These are phyloP conservation scores for Brachyptera risi DNA, from an alignment of 2,888 invertebrate species.

Conservation along the genomic window DNA sequence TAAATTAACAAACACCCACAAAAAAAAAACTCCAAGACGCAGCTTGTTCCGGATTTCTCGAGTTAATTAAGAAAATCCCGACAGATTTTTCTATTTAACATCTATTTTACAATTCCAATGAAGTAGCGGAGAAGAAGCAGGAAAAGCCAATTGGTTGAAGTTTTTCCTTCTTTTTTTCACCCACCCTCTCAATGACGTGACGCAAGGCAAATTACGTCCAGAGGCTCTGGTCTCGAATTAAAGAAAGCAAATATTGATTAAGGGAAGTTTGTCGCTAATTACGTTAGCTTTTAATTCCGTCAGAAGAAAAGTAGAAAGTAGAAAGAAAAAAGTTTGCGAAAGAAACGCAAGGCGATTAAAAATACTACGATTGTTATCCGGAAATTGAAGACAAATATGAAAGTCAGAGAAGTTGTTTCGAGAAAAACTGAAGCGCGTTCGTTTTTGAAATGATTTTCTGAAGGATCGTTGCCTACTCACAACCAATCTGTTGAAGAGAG, in stretches of 20 bases:
- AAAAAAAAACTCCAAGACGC: too few relatives aligned
- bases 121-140: not conserved
- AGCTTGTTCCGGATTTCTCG: too few relatives aligned
- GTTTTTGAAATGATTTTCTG: too few relatives aligned
- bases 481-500: not conserved
- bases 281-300: constrained; percentile 9
- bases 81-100: constrained; percentile 15
- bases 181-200: not conserved
- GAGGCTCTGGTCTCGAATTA: not conserved
- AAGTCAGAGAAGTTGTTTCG: not conserved
- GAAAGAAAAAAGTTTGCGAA: too few relatives aligned
- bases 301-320: too few relatives aligned
- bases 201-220: not conserved
- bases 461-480: too few relatives aligned
- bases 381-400: not conserved
- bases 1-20: not conserved
- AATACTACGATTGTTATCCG: too few relatives aligned
- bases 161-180: not conserved
- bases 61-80: constrained; percentile 17
- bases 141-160: not conserved
- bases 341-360: too few relatives aligned
- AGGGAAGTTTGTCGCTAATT: not conserved
- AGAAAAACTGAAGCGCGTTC: not conserved
- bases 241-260: constrained; percentile 20
- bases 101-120: constrained; percentile 21